Conservation (phyloP, 2,797 vertebrate species). For the Mareca strepera region DNA sequence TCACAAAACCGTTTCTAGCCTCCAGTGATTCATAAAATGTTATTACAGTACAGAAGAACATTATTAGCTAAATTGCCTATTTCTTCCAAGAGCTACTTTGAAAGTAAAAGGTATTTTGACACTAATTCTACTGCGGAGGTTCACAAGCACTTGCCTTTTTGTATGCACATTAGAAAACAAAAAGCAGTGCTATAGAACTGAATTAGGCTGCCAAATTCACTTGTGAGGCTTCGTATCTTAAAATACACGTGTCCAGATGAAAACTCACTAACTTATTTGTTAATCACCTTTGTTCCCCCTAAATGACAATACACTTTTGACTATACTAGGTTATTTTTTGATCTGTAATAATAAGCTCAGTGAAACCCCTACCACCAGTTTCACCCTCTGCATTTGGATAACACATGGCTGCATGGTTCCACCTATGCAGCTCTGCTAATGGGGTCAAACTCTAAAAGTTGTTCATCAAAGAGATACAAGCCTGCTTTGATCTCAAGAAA, state of each 20-base stretch:
- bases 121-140: not conserved
- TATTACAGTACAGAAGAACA: not conserved
- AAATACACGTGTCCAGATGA: not conserved
- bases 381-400: not conserved
- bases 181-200: not conserved
- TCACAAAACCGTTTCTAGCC: not conserved
- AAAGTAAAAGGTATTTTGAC: conserved; percentile 16
- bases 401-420: not conserved
- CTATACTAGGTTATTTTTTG: not conserved
- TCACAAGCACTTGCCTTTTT: not conserved
- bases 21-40: not conserved
- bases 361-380: not conserved
- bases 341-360: not conserved
- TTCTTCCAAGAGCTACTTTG: not conserved
- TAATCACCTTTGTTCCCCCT: not conserved
- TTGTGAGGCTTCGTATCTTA: not conserved
- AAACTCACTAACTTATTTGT: not conserved
- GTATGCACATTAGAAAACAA: not conserved
- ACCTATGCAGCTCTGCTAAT: not conserved
- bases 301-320: not conserved
- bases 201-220: not conserved
- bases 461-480: not conserved
- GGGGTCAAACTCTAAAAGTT: not conserved
- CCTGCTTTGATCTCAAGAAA: not conserved
- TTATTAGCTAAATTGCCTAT: not conserved